Evolutionary conservation across 1,140 invertebrate genomes (phyloP).

Genomic region (Drosophila kikkawai): DNA sequence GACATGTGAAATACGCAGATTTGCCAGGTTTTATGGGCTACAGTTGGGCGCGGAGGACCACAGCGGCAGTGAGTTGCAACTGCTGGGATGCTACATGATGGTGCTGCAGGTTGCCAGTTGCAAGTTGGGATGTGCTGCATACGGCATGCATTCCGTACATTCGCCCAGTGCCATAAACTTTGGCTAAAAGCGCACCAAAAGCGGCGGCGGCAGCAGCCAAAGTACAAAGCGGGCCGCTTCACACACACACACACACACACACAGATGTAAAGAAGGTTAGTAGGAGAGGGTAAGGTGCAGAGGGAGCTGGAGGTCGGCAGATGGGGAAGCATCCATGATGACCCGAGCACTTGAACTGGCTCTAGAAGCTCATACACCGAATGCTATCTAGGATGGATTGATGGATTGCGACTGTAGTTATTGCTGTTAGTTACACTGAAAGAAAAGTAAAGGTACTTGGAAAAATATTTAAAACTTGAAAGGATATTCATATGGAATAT

Average conservation of each 20-base stretch:
- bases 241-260: slow-evolving; percentile 15
- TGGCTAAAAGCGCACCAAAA: slow-evolving; percentile 77
- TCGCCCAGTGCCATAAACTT: slow-evolving; percentile 81
- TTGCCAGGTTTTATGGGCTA: slow-evolving; percentile 79
- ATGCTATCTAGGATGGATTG: slow-evolving; percentile 69
- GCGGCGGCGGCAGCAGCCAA: slow-evolving; percentile 68
- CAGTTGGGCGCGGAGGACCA: slow-evolving; percentile 50
- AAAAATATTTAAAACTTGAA: background rate
- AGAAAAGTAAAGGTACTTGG: rapidly evolving
- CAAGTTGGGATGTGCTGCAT: slow-evolving; percentile 38
- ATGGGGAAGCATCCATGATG: slow-evolving; percentile 56
- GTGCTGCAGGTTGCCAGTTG: slow-evolving; percentile 21
- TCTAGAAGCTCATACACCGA: slow-evolving; percentile 45
- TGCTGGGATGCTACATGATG: slow-evolving; percentile 13
- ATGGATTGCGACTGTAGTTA: slow-evolving; percentile 70
- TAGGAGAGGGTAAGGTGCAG: background rate
- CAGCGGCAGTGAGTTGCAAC: slow-evolving; percentile 36
- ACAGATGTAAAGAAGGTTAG: slow-evolving; percentile 18
- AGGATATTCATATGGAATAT: background rate
- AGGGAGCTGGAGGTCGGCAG: slow-evolving; percentile 21
- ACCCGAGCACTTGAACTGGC: slow-evolving; percentile 78
- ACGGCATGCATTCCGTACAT: slow-evolving; percentile 73
- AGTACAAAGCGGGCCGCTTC: slow-evolving; percentile 45
- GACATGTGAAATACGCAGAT: slow-evolving; percentile 84
- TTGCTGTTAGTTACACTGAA: slow-evolving; percentile 23